phyloP scores from a whole-genome alignment of 2,113 vertebrate genomes.

The Muntiacus muntjak region DNA sequence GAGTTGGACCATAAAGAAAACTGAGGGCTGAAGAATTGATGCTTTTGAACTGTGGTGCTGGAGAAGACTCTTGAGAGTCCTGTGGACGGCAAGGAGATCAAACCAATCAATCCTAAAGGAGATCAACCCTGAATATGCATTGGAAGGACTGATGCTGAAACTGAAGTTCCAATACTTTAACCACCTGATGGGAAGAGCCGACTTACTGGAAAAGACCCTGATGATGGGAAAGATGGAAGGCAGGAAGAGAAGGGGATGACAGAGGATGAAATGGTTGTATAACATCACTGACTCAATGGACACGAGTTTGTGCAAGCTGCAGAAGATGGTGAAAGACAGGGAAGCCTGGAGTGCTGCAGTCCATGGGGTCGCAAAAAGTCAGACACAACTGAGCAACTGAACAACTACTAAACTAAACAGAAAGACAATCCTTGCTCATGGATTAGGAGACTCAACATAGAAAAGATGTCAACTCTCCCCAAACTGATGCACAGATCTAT shows the following conservation, averaged over 20 bases:
- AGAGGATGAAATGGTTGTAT: neutral
- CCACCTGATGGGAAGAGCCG: neutral
- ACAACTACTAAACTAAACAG: neutral
- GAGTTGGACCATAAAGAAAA: neutral
- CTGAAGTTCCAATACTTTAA: neutral
- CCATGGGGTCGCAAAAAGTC: neutral
- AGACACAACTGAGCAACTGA: neutral
- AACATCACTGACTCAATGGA: neutral
- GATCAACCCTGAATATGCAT: neutral
- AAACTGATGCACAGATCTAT: neutral
- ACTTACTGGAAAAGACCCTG: neutral
- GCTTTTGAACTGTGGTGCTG: neutral
- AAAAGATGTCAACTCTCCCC: neutral
- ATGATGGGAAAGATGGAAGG: neutral
- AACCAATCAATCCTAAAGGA: neutral
- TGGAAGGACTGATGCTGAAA: neutral
- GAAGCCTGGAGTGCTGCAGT: neutral
- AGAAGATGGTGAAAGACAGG: neutral
- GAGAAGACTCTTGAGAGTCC: neutral
- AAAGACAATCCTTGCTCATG: neutral
- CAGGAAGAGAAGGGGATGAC: neutral
- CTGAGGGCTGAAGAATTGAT: rapidly evolving
- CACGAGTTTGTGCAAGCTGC: neutral
- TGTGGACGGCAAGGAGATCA: neutral
- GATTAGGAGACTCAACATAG: neutral